Evolutionary conservation across 2,888 invertebrate genomes (phyloP).

Genomic region (Phaedon cochleariae): DNA sequence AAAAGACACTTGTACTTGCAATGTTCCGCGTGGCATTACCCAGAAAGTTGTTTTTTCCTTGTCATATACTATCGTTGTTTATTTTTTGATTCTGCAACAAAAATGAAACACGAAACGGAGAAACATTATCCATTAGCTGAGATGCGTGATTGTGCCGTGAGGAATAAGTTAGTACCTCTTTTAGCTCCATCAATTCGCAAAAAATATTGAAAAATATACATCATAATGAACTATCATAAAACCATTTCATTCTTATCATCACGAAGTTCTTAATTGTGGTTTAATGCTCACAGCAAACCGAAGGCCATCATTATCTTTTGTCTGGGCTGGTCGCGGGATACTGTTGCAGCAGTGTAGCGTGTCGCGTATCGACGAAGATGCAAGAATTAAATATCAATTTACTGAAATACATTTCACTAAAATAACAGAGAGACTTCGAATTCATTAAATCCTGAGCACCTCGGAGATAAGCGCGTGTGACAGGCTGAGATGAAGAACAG

Average conservation of each 20-base stretch:
- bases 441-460: slow-evolving; percentile 57
- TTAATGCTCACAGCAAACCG: slow-evolving; percentile 27
- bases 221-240: not conserved
- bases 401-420: slow-evolving; percentile 54
- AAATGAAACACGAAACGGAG: no score
- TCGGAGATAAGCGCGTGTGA: slow-evolving; percentile 53
- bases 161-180: no score
- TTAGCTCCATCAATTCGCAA: no score
- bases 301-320: slow-evolving; percentile 31
- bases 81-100: no score
- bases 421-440: slow-evolving; percentile 54
- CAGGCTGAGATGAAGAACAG: slow-evolving; percentile 47
- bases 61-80: no score
- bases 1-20: no score
- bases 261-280: slow-evolving; percentile 30
- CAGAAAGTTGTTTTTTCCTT: no score
- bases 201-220: not conserved
- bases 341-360: slow-evolving; percentile 40
- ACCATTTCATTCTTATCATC: not conserved
- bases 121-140: no score
- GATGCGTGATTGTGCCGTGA: no score
- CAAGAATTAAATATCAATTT: slow-evolving; percentile 57
- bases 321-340: slow-evolving; percentile 20
- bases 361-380: slow-evolving; percentile 47
- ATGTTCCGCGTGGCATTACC: no score